Evolutionary conservation across 37 sponge, comb jelly and placozoan species (phyloP), one percentile per base, ranked within the genome.

Genomic region (Spongilla lacustris): DNA sequence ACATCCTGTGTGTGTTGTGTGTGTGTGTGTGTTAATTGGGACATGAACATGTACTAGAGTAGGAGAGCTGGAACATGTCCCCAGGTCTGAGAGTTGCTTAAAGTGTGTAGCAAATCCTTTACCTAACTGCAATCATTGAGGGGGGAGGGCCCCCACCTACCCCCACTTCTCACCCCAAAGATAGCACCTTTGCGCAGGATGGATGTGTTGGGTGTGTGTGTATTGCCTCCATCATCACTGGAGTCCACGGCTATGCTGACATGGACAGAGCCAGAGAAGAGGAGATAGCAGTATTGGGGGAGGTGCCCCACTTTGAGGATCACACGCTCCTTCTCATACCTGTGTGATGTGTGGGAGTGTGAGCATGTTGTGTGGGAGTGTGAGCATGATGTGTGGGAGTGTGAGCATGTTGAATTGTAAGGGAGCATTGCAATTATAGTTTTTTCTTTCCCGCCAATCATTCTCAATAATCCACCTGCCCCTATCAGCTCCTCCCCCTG

Each of bases 311-410:
- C 33, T 2, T 49, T 74, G 0, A 91, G 36, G 3, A 91, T 23
- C 32, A 87, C 67, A 21, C 89, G 80, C 66, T 66, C 50, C 73
- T 91, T 84, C 50, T 91, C 89, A 79, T 91, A 91, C 80, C 92
- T 91, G 71, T 32, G 21, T 23, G 0, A 0, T 68, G 80, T 25
- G 31, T 69, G 19, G 26, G 37, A 23, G 29, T 30, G 31, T 5
- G 32, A 10, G 32, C 13, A 13, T 72, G 32, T 32, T 5, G 14
- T 33, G 73, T 72, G 73, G 9, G 14, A 10, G 31, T n/a, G 32
- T 32, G 26, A 12, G 13, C 0, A 24, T 22, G 30, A 30, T 24
- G 35, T 33, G 30, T 33, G 26, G 17, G 73, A 9, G 58, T 58
- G 19, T 6, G 58, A 13, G 58, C 1, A 58, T 58, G 58, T 58